Evolutionary conservation across 2,113 vertebrate species (phyloP), one percentile per base, ranked within the genome.

Genomic region (Pyrgilauda ruficollis): DNA sequence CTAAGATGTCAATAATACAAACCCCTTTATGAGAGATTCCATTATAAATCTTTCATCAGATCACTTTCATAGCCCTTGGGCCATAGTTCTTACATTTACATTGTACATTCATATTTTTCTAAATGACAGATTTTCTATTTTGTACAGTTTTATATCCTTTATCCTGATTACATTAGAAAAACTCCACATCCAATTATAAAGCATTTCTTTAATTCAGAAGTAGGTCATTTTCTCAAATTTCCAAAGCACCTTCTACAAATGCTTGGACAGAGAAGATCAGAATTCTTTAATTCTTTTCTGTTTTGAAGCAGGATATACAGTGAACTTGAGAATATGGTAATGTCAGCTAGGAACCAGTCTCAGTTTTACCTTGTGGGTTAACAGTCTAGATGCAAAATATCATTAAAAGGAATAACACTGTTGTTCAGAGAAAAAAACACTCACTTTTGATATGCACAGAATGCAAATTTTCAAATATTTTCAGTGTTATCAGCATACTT

Each of bases 271-370:
- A 88, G 67, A 90, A 56, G 3, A 31, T 19, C 75, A n/a, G 47
- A 91, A 86, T 82, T 89, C 59, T 94, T 64, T 95, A 91, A 92
- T 96, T 97, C 68, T 78, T 58, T n/a, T 44, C 14, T 75, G n/a
- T 86, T 92, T 92, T 63, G 41, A 47, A 96, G 89, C 61, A 89
- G 17, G 9, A 68, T 91, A 62, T 93, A 70, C n/a, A 19, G 85
- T 35, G 35, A 56, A 69, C n/a, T 46, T 83, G 78, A 93, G 46
- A 91, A 79, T 64, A 93, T 28, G 33, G 20, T 55, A 93, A 68
- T 80, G 88, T 68, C 49, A 86, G 19, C 47, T 94, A 46, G 56
- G 75, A 95, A 96, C 24, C 39, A 87, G 47, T 59, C 28, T 7
- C 64, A 81, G 35, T 84, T 91, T 82, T 72, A 96, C 28, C 27